A percentile compares a stretch with the other conserved stretches of the same genome.
These are phyloP conservation scores for Atta texana DNA, from an alignment of 1,140 invertebrate species.

Conservation along the genomic window DNA sequence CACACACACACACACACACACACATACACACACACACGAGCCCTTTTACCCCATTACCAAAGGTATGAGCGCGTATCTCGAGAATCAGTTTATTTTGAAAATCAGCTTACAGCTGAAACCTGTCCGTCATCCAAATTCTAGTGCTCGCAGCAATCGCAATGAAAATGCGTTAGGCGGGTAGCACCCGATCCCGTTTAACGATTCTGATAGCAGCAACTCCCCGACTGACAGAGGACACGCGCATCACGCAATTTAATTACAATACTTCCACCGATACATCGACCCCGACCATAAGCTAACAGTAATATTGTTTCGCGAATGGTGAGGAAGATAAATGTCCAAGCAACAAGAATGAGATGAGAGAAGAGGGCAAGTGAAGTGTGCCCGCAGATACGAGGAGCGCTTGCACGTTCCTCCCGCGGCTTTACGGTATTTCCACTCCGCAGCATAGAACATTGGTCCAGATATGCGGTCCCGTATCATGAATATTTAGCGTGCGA, in stretches of 20 bases:
- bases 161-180: not conserved
- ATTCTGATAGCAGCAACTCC: slow-evolving; percentile 10
- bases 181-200: not conserved
- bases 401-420: slow-evolving; percentile 57
- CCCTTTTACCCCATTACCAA: slow-evolving; percentile 29
- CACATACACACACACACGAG: not conserved
- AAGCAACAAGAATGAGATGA: slow-evolving; percentile 30
- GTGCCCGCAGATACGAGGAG: slow-evolving; percentile 28
- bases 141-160: not conserved
- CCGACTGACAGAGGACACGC: not conserved
- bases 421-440: slow-evolving; percentile 70
- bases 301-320: slow-evolving; percentile 35
- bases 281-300: slow-evolving; percentile 21
- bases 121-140: slow-evolving; percentile 24
- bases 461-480: slow-evolving; percentile 76
- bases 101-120: slow-evolving; percentile 41
- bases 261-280: slow-evolving; percentile 15
- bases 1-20: not conserved
- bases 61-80: slow-evolving; percentile 24
- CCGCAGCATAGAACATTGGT: slow-evolving; percentile 72
- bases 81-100: slow-evolving; percentile 37
- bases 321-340: slow-evolving; percentile 53
- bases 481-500: slow-evolving; percentile 78
- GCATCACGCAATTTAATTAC: slow-evolving; percentile 19
- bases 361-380: slow-evolving; percentile 53